Base-by-base conservation (phyloP, 2,888 invertebrate species). In the Macropis europaea region DNA sequence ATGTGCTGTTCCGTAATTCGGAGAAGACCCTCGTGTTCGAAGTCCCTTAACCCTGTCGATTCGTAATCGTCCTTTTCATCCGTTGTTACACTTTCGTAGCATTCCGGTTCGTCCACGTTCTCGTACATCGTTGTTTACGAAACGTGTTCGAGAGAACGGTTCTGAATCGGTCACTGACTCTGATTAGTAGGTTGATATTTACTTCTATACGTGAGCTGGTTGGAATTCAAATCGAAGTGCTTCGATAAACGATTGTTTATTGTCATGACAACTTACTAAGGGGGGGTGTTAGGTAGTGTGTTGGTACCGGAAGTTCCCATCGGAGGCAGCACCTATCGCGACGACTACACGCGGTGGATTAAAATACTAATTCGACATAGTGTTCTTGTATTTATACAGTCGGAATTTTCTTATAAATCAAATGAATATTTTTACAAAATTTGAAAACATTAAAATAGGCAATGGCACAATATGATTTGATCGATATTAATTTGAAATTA, bases 1-100 rank as follows among this genome's bases (percentile, higher is more conserved):
- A 94, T 86, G n/a, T 92, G 91, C 43, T 92, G 90, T 60, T 91
- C 81, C 0, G 92, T 92, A 50, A 93, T 84, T 15, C 15, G 4
- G 5, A 53, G 0, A 1, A 9, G 1, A 28, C 15, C 4, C 7
- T 40, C 28, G 1, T 17, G 7, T 13, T 56, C 6, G 0, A 1
- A 3, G 2, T 7, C 22, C 32, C 24, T 11, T 17, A 7, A 11
- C 3, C 38, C 43, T 9, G 17, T 17, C 9, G 13, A 30, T 6
- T 2, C 5, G 1, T 11, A 17, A 5, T 56, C 32, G 1, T 47
- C 52, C 6, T 17, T 19, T 4, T 34, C 19, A 2, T 52, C 70
- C 0, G 13, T 68, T 7, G 53, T 19, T 24, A 5, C 22, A 53
- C 71, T 71, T 26, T 34, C 53, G 13, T 38, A 59, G 38, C 63